phyloP scores from a whole-genome alignment of 2,888 invertebrate species.

The Oxyteleia sp. region DNA sequence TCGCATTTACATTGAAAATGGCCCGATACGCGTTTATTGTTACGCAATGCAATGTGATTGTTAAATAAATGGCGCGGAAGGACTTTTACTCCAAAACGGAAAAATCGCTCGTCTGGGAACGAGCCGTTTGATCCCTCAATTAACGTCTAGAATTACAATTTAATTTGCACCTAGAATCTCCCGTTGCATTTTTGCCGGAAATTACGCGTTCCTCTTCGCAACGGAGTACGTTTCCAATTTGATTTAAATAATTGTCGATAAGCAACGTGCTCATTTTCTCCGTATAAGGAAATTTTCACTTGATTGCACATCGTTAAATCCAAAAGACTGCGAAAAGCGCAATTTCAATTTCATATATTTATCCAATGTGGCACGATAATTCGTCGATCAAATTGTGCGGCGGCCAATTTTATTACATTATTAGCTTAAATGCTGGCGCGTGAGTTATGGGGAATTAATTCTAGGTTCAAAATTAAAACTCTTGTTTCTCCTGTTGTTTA shows the following conservation, averaged over 20 bases:
- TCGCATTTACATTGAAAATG: no score
- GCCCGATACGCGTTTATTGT: slow-evolving; percentile 2
- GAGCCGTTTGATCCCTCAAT: slow-evolving; percentile 8
- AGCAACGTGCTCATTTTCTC: slow-evolving; percentile 50
- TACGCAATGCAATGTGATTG: slow-evolving; percentile 26
- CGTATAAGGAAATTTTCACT: slow-evolving; percentile 48
- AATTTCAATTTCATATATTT: slow-evolving; percentile 48
- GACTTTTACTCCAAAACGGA: not conserved
- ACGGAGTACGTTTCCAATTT: slow-evolving; percentile 47
- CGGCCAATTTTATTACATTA: slow-evolving; percentile 29
- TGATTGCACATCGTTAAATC: slow-evolving; percentile 53
- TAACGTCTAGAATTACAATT: no score
- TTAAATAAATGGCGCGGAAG: not conserved
- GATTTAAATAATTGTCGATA: slow-evolving; percentile 64
- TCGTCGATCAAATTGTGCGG: slow-evolving; percentile 3
- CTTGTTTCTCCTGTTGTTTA: slow-evolving; percentile 4
- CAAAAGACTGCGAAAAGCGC: slow-evolving; percentile 47
- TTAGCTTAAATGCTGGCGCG: not conserved
- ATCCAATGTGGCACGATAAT: slow-evolving; percentile 12
- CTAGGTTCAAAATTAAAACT: slow-evolving; percentile 8
- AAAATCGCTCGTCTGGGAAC: slow-evolving; percentile 1
- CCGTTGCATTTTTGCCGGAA: no score
- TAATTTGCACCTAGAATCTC: no score
- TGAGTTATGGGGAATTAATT: slow-evolving; percentile 8
- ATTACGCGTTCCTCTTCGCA: slow-evolving; percentile 42